Percentiles rank a stretch among this genome's conserved stretches.
phyloP scores from a whole-genome alignment of 2,797 vertebrate species.

The Gymnoscopelus microlampas region DNA sequence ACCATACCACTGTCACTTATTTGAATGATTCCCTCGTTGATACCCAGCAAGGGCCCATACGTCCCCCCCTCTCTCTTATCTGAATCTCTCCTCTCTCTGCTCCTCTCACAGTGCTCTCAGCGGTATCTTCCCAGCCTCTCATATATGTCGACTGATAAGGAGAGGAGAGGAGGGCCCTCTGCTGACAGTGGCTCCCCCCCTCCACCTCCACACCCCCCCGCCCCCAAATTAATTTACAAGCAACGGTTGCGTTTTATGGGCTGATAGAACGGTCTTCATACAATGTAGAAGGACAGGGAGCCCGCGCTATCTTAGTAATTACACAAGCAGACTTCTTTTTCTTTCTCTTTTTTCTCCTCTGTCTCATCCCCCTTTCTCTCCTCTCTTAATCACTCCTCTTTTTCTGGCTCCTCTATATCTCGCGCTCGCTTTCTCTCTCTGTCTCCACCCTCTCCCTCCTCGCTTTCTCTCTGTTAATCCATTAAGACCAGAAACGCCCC shows the following conservation, averaged over 20 bases:
- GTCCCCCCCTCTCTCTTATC: slow-evolving; percentile 52
- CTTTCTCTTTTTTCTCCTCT: slow-evolving; percentile 40
- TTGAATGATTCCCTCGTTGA: slow-evolving; percentile 80
- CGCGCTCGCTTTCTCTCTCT: slow-evolving; percentile 26
- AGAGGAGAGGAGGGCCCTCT: slow-evolving; percentile 53
- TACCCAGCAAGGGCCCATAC: slow-evolving; percentile 81
- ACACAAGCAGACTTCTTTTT: slow-evolving; percentile 67
- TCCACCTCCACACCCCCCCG: too few species aligned
- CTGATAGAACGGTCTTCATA: slow-evolving; percentile 79
- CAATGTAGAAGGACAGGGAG: slow-evolving; percentile 68
- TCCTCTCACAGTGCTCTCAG: slow-evolving; percentile 60
- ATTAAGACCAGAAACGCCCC: too few species aligned
- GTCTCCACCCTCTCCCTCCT: neutral
- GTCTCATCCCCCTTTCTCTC: slow-evolving; percentile 8
- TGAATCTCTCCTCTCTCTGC: slow-evolving; percentile 73
- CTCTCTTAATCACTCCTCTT: too few species aligned
- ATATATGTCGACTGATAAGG: slow-evolving; percentile 77
- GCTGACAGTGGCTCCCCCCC: slow-evolving; percentile 62
- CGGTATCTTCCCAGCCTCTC: slow-evolving; percentile 81
- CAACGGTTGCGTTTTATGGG: slow-evolving; percentile 59
- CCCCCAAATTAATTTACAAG: slow-evolving; percentile 83
- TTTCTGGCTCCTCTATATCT: slow-evolving; percentile 32
- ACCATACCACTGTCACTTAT: slow-evolving; percentile 91
- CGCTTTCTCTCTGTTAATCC: slow-evolving; percentile 6
- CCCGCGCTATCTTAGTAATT: slow-evolving; percentile 76